These are phyloP conservation scores for Marmota monax DNA, from an alignment of 2,113 vertebrate species.

Conservation along the genomic window DNA sequence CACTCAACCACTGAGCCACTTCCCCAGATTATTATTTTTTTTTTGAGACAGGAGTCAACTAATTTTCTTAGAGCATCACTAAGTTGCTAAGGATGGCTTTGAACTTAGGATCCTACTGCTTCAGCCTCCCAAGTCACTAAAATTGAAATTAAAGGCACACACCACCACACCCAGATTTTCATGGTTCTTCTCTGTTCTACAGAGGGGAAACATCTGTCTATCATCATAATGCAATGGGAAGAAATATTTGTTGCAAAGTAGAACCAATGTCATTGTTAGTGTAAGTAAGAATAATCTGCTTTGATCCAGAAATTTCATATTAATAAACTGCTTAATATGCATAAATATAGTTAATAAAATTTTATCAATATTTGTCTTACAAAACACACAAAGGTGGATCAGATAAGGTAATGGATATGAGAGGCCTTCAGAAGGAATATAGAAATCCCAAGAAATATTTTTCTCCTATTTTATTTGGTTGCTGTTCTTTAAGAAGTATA, in stretches of 20 bases:
- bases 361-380: neutral
- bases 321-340: neutral
- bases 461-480: conserved; percentile 2
- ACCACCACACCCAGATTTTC: no score
- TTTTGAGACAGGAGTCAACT: no score
- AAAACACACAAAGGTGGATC: neutral
- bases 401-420: neutral
- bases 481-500: neutral
- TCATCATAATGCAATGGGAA: no score
- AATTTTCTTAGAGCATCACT: no score
- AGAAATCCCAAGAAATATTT: neutral
- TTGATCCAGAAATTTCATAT: neutral
- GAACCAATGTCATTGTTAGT: neutral
- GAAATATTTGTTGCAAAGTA: neutral
- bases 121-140: no score
- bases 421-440: neutral
- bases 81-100: no score
- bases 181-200: no score
- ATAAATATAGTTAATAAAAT: neutral
- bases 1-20: no score
- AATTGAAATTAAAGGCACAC: no score
- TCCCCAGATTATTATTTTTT: no score
- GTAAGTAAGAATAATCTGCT: neutral
- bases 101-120: no score
- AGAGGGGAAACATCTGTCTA: no score